Percentiles rank a stretch among this genome's conserved stretches.
phyloP scores from a whole-genome alignment of 2,113 vertebrate genomes.

The Chascanopsetta lugubris region DNA sequence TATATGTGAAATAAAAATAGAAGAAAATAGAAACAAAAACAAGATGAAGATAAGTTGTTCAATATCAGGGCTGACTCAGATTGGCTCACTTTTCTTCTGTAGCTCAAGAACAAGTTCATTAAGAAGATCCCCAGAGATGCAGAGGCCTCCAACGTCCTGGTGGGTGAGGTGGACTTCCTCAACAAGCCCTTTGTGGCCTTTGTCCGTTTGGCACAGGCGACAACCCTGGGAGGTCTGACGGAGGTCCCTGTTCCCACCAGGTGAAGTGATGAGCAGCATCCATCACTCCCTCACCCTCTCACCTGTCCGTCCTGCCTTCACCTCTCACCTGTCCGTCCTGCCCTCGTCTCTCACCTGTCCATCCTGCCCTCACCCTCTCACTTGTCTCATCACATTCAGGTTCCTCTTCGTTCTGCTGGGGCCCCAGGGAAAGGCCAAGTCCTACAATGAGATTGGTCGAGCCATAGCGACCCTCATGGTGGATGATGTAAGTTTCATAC shows the following conservation, averaged over 20 bases:
- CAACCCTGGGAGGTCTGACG: conserved; percentile 92
- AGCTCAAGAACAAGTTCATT: conserved; percentile 98
- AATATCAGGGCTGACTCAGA: background rate
- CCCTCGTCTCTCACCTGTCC: conserved; percentile 2
- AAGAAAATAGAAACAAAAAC: background rate
- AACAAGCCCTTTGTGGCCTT: conserved; percentile 97
- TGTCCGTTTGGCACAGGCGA: conserved; percentile 91
- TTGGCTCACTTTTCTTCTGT: conserved; percentile 6
- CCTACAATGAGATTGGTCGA: conserved; percentile 95
- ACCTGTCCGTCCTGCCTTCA: background rate
- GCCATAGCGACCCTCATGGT: conserved; percentile 98
- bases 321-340: background rate
- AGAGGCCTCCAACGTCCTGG: conserved; percentile 95
- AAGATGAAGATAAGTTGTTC: background rate
- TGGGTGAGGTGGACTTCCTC: conserved; percentile 96
- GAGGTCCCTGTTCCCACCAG: conserved; percentile 97
- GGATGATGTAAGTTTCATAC: conserved; percentile 88
- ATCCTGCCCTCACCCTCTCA: background rate
- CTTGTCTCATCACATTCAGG: conserved; percentile 70
- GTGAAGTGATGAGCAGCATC: conserved; percentile 65
- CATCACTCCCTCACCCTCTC: background rate
- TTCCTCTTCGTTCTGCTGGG: conserved; percentile 97
- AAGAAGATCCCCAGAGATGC: conserved; percentile 99
- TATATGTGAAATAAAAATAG: background rate
- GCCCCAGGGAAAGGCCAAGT: conserved; percentile 92